These are phyloP conservation scores for Sinelater perroti DNA, from an alignment of 2,888 invertebrate species.

Conservation along the genomic window DNA sequence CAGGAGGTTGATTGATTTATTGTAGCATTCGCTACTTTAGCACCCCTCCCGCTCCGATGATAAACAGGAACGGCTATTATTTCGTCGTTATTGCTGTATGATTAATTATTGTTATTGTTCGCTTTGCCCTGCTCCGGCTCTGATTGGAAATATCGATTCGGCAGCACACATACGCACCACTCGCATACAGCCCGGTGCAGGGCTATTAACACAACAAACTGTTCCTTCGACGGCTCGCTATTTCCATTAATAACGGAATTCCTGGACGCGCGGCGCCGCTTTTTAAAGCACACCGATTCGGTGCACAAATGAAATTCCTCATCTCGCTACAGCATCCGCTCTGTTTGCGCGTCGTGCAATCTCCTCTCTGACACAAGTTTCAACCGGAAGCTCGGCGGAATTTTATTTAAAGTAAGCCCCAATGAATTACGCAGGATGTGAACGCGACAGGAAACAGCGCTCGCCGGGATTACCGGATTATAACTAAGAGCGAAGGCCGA, in stretches of 20 bases:
- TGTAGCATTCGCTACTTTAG: not conserved
- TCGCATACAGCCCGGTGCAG: too few species aligned
- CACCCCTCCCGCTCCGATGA: constrained; percentile 1
- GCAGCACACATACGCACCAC: too few species aligned
- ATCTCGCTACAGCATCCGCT: too few species aligned
- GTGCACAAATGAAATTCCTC: too few species aligned
- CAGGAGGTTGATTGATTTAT: constrained; percentile 8
- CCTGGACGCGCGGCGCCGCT: too few species aligned
- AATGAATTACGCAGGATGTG: constrained; percentile 11
- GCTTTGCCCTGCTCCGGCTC: not conserved
- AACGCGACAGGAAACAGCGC: constrained; percentile 2
- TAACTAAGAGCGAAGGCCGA: not conserved
- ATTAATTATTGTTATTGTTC: not conserved
- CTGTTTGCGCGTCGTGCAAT: too few species aligned
- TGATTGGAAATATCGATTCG: constrained; percentile 7
- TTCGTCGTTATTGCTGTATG: constrained; percentile 5
- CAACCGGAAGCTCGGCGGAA: not conserved
- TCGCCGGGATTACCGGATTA: constrained; percentile 6
- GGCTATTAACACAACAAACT: too few species aligned
- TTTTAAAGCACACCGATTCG: too few species aligned
- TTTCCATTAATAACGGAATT: too few species aligned
- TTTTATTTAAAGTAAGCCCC: constrained; percentile 15
- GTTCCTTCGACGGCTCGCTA: too few species aligned
- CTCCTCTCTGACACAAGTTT: too few species aligned
- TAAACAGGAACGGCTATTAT: too few species aligned